Evolutionary conservation across 2,888 invertebrate species (phyloP), one percentile per base, ranked within the genome.

Genomic region (Drosophila diplacantha): DNA sequence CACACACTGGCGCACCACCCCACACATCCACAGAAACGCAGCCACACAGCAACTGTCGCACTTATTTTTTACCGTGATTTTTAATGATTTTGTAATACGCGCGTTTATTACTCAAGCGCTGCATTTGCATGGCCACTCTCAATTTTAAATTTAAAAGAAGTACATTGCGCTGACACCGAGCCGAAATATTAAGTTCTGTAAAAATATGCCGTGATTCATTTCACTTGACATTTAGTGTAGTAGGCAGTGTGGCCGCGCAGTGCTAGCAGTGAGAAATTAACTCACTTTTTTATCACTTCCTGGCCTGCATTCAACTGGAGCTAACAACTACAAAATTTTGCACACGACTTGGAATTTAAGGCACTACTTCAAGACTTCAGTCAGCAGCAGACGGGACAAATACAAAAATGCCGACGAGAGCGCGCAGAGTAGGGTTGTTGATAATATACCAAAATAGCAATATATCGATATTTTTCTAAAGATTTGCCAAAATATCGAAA

Each of bases 71-170:
- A 81, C 75, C 61, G 83, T 79, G 79, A 83, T 78, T 78, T 70
- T 81, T 71, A 79, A 78, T 78, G 82, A 83, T 78, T 83, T 78
- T 75, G 82, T 78, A 83, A 78, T 83, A 78, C 83, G 84, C 78
- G 84, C 73, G 84, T 79, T 71, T 71, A 54, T 55, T 65, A 41
- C 46, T 69, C 20, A 64, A 63, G 60, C 37, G 39, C 63, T 26
- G 60, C 22, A 60, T 50, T 51, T 63, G 52, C 52, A 51, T 29
- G 29, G 34, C 38, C 39, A 29, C 41, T 47, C 26, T 24, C 18
- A 59, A 34, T n/a, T 16, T 64, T 22, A 14, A 22, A 18, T 26
- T 11, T 32, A 34, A 37, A 39, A 31, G 29, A 34, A 49, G n/a
- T 29, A 41, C 39, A n/a, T 22, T 18, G 31, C 49, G 62, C 50